Base-by-base conservation (phyloP, 2,113 vertebrate species). In the Glaucidium brasilianum region DNA sequence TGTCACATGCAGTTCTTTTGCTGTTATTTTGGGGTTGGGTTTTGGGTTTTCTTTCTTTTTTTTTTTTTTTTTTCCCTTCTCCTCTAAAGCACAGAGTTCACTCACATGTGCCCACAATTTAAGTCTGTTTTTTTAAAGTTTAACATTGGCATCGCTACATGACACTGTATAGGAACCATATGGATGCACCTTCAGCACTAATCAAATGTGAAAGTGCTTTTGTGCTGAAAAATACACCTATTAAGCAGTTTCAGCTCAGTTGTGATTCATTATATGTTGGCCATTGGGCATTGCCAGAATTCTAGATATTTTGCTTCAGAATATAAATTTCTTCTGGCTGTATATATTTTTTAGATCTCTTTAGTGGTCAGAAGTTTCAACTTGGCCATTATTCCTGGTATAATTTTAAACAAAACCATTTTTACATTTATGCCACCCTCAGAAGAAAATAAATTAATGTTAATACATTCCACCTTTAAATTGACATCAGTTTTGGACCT, bases 381-480 rank as follows among this genome's bases (percentile, higher is more conserved):
- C 79, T 87, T 89, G 90, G 94, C 90, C 90, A 75, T 89, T 96
- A 92, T 92, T 88, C 34, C 52, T 62, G 86, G 68, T 96, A 80
- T 56, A 95, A 96, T 96, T 94, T 97, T 92, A 96, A 97, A 96
- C 85, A 92, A 97, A 96, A 85, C 81, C 77, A 93, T 92, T 98
- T 97, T 97, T 95, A 95, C 93, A 94, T 92, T 97, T 92, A 94
- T 96, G 88, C 87, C 49, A 91, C 55, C 43, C 85, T 96, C 73
- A 94, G 83, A 82, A 96, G 92, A 97, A 73, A 80, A 77, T 35
- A 82, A 78, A 80, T 89, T 90, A 90, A 90, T 74, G 47, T 69
- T 96, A 96, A 76, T 94, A 95, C 49, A 49, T 97, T 95, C 94
- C 94, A 85, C 63, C 83, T 96, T 97, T 91, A 92, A 95, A 94